Conservation (phyloP, 2,888 invertebrate genomes). For the Xestia sexstrigata region DNA sequence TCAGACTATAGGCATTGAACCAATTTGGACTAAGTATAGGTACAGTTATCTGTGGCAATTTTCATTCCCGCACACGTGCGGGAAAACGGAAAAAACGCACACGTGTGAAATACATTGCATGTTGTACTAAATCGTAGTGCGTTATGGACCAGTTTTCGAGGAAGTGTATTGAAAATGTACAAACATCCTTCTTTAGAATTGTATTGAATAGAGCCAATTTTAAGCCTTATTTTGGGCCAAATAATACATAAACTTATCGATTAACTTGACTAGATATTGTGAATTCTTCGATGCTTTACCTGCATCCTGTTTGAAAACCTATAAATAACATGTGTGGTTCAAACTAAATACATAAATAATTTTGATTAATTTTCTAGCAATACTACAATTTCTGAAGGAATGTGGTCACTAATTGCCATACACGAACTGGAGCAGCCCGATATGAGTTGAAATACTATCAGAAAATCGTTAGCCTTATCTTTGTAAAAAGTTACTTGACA, state of each 20-base stretch:
- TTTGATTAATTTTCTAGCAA: slow-evolving; percentile 47
- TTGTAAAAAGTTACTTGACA: slow-evolving; percentile 37
- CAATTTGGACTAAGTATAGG: too few relatives aligned
- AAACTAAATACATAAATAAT: slow-evolving; percentile 64
- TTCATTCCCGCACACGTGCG: too few relatives aligned
- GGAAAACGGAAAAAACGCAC: too few relatives aligned
- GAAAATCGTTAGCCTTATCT: slow-evolving; percentile 31
- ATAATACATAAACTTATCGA: not conserved
- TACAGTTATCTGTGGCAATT: too few relatives aligned
- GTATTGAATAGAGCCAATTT: not conserved
- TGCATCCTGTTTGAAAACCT: slow-evolving; percentile 25
- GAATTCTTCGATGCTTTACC: not conserved
- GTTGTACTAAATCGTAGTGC: too few relatives aligned
- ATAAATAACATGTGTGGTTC: slow-evolving; percentile 48
- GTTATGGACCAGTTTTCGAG: too few relatives aligned
- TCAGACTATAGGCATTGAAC: too few relatives aligned
- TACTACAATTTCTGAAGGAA: slow-evolving; percentile 56
- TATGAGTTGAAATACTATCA: slow-evolving; percentile 51
- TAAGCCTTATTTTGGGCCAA: not conserved
- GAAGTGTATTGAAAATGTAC: too few relatives aligned
- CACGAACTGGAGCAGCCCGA: slow-evolving; percentile 41
- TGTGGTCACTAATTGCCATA: slow-evolving; percentile 64
- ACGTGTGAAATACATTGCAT: too few relatives aligned
- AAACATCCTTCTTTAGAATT: too few relatives aligned
- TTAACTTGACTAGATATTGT: slow-evolving; percentile 1